phyloP scores from a whole-genome alignment of 2,113 vertebrate species.

The Chunga burmeisteri region DNA sequence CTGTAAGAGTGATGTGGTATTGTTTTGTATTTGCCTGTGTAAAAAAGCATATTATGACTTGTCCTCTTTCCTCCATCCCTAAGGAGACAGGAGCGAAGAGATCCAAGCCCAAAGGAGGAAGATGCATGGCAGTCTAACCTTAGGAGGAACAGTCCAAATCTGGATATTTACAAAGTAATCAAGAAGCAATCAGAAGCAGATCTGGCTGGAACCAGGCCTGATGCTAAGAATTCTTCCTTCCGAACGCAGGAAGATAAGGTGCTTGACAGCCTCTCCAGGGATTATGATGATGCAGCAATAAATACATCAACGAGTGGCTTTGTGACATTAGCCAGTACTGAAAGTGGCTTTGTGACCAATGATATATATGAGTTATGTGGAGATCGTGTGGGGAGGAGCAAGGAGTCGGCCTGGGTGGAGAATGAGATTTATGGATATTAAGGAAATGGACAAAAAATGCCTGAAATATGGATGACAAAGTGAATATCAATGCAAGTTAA shows the following conservation, averaged over 20 bases:
- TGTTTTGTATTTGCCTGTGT: neutral
- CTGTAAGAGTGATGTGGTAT: neutral
- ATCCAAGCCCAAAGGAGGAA: constrained; percentile 66
- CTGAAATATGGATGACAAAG: neutral
- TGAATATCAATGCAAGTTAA: rapidly evolving
- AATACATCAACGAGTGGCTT: constrained; percentile 78
- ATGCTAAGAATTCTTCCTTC: constrained; percentile 91
- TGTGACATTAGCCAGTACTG: constrained; percentile 79
- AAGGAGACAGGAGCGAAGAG: constrained; percentile 78
- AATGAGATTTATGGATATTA: constrained; percentile 94
- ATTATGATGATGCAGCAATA: constrained; percentile 75
- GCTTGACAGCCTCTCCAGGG: constrained; percentile 65
- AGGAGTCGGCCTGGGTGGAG: constrained; percentile 89
- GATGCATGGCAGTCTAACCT: constrained; percentile 69
- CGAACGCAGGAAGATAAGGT: constrained; percentile 60
- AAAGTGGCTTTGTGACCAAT: constrained; percentile 90
- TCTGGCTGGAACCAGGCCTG: constrained; percentile 82
- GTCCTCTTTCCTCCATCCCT: neutral
- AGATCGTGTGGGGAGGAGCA: constrained; percentile 53
- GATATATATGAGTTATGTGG: constrained; percentile 89
- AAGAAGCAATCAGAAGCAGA: constrained; percentile 86
- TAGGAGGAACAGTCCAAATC: constrained; percentile 70
- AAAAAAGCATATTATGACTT: neutral
- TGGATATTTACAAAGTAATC: constrained; percentile 89
- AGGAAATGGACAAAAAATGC: neutral